Percentiles rank a stretch among this genome's conserved stretches.
These are phyloP conservation scores for Steatocranus sp. DNA, from an alignment of 2,797 vertebrate species.

Conservation along the genomic window DNA sequence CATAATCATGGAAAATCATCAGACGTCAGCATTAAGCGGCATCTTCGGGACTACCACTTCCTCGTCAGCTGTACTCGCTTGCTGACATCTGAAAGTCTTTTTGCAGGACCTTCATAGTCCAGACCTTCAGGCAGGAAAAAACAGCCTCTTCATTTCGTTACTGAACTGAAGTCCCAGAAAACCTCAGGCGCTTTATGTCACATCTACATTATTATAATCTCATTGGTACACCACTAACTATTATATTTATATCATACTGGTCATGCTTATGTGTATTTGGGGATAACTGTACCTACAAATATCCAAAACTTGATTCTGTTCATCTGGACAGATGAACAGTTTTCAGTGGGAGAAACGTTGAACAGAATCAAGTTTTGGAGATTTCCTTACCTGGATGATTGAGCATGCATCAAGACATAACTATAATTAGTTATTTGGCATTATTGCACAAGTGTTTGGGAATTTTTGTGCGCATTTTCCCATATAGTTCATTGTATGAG, in stretches of 20 bases:
- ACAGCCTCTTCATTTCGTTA: rapidly evolving
- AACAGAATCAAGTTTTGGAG: background rate
- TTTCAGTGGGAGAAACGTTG: background rate
- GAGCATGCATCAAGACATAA: background rate
- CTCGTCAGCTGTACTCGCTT: rapidly evolving
- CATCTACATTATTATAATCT: background rate
- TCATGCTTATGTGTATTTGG: background rate
- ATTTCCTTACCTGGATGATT: rapidly evolving
- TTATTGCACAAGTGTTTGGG: rapidly evolving
- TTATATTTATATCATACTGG: background rate
- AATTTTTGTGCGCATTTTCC: background rate
- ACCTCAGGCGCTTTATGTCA: background rate
- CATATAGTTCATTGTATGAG: background rate
- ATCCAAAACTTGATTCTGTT: background rate
- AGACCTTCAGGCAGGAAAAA: rapidly evolving
- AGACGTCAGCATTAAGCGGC: background rate
- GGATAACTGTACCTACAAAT: rapidly evolving
- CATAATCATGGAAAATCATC: rapidly evolving
- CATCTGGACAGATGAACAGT: rapidly evolving
- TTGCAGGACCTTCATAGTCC: background rate
- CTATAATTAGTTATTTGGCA: background rate
- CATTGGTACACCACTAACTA: background rate
- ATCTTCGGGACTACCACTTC: background rate
- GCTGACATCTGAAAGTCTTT: background rate
- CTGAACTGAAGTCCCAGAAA: background rate